A percentile compares a stretch with the other conserved stretches of the same genome.
These are phyloP conservation scores for Tigriopus japonicus DNA, from an alignment of 1,140 invertebrate genomes.

Conservation along the genomic window DNA sequence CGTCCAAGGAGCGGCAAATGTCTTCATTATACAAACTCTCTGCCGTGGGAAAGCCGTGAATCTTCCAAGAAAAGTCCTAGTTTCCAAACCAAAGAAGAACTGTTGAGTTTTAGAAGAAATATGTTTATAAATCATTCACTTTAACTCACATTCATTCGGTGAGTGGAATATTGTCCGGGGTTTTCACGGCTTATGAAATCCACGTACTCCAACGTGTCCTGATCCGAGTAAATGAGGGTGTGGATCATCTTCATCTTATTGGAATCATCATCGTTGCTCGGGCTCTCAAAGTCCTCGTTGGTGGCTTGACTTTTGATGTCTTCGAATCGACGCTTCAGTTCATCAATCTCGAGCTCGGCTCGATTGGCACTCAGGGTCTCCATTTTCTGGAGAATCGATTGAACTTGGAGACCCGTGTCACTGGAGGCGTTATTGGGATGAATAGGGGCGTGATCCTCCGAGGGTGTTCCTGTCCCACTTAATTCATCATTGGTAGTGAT, in stretches of 20 bases:
- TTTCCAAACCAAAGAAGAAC: background rate
- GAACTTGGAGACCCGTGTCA: background rate
- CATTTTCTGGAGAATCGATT: background rate
- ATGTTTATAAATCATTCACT: background rate
- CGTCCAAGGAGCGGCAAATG: background rate
- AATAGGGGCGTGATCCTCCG: too few relatives aligned
- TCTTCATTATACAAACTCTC: background rate
- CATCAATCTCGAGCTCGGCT: background rate
- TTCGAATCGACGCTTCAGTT: background rate
- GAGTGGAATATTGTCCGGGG: background rate
- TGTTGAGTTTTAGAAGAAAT: background rate
- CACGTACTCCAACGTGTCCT: background rate
- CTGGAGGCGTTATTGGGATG: too few relatives aligned
- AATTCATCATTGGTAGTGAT: too few relatives aligned
- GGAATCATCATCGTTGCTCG: background rate
- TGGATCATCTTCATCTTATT: background rate
- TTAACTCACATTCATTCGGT: background rate
- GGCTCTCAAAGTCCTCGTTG: background rate
- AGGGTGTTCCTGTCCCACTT: too few relatives aligned
- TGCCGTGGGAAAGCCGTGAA: background rate
- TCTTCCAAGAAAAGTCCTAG: background rate
- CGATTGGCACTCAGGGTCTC: background rate
- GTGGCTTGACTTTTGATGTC: background rate
- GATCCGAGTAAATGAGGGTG: background rate
- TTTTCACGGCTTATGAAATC: background rate